phyloP scores from a whole-genome alignment of 1,140 invertebrate species.

The Lasioglossum albipes region DNA sequence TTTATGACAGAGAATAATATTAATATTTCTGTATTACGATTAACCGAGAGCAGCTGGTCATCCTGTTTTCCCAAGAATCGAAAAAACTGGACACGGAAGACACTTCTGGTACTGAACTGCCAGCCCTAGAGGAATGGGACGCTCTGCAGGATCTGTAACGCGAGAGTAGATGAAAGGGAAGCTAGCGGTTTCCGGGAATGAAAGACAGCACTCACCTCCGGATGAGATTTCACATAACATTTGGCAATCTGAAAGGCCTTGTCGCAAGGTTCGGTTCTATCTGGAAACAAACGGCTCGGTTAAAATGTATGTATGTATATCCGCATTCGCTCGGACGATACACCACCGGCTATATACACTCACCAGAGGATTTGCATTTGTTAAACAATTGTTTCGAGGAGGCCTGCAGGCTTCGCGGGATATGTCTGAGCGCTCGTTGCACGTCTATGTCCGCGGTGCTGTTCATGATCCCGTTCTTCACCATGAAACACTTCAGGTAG shows the following conservation, averaged over 20 bases:
- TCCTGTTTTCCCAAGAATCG: no score
- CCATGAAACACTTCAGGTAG: constrained; percentile 72
- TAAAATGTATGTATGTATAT: neutral
- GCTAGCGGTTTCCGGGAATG: neutral
- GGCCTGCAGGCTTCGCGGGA: constrained; percentile 64
- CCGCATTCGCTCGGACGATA: neutral
- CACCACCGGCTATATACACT: constrained; percentile 34
- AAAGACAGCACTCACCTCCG: constrained; percentile 56
- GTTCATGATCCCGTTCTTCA: constrained; percentile 67
- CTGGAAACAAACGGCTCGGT: constrained; percentile 42
- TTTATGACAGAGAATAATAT: no score
- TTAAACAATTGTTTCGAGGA: constrained; percentile 59
- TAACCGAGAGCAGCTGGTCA: no score
- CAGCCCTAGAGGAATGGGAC: constrained; percentile 14
- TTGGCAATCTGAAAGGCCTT: constrained; percentile 69
- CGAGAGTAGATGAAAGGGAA: neutral
- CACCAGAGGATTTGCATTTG: constrained; percentile 67
- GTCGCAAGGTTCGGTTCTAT: constrained; percentile 65
- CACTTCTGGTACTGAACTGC: no score
- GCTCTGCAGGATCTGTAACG: constrained; percentile 22
- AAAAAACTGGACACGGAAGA: neutral
- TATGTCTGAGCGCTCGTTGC: constrained; percentile 63
- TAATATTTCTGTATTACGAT: no score
- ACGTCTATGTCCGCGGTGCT: constrained; percentile 64
- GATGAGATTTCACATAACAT: constrained; percentile 66